phyloP scores from a whole-genome alignment of 2,888 invertebrate genomes.

The Heteromurus nitidus region DNA sequence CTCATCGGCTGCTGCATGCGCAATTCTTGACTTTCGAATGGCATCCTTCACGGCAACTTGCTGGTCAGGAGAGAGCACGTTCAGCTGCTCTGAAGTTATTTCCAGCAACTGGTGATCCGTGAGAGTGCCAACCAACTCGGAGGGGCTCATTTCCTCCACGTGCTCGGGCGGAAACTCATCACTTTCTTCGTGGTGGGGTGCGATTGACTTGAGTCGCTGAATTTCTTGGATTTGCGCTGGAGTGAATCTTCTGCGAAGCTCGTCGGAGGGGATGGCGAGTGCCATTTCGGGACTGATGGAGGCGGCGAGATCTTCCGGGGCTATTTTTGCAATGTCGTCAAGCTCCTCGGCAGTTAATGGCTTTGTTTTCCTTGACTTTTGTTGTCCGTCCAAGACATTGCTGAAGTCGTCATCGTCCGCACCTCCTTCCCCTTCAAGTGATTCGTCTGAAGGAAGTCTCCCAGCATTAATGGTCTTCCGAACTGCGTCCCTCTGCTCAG shows the following conservation, averaged over 20 bases:
- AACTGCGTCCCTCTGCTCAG: constrained; percentile 19
- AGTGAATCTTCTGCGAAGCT: constrained; percentile 3
- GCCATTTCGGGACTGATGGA: background rate
- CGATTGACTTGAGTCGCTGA: constrained; percentile 6
- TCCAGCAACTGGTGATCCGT: constrained; percentile 6
- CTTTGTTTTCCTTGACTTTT: too few species aligned
- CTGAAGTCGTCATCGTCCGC: too few species aligned
- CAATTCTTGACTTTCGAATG: too few species aligned
- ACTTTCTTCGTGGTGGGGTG: too few species aligned
- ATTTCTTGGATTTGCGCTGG: constrained; percentile 28
- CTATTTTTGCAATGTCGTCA: constrained; percentile 11
- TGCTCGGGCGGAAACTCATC: too few species aligned
- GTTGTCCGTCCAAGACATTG: too few species aligned
- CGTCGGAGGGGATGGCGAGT: constrained; percentile 8
- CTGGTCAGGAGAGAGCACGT: constrained; percentile 13
- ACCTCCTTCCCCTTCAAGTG: background rate
- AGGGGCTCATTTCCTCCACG: background rate
- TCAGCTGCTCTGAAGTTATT: constrained; percentile 15
- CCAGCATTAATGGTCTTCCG: too few species aligned
- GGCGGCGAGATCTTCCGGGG: constrained; percentile 25
- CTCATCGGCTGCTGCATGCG: too few species aligned
- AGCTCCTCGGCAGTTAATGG: background rate
- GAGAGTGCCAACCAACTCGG: constrained; percentile 10
- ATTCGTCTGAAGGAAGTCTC: too few species aligned
- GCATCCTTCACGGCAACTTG: constrained; percentile 20